Evolutionary conservation across 1,140 invertebrate species (phyloP).

Genomic region (Pogonomyrmex barbatus): DNA sequence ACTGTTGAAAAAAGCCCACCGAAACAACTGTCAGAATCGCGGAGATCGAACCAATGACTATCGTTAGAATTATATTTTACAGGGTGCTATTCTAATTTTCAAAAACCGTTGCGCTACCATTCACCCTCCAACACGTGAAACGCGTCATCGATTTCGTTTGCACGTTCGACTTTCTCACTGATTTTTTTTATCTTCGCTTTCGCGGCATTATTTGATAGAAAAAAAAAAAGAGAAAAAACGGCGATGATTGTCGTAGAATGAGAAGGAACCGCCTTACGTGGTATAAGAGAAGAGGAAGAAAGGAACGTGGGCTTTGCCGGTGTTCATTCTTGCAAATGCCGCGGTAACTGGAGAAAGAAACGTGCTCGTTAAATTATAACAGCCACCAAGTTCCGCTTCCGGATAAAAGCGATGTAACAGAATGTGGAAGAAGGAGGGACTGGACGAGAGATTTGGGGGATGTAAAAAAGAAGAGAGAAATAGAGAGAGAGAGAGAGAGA

Average conservation of each 20-base stretch:
- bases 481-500: background rate
- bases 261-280: conserved; percentile 39
- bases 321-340: conserved; percentile 44
- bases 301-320: conserved; percentile 19
- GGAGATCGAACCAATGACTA: conserved; percentile 49
- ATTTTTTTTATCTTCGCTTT: conserved; percentile 33
- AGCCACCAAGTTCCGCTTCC: conserved; percentile 72
- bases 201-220: conserved; percentile 9
- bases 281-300: conserved; percentile 48
- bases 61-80: conserved; percentile 51
- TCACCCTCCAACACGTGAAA: conserved; percentile 48
- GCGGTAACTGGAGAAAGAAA: conserved; percentile 70
- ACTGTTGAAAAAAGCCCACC: background rate
- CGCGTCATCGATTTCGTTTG: conserved; percentile 39
- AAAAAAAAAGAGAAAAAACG: conserved; percentile 8
- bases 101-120: conserved; percentile 32
- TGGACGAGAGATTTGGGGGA: background rate
- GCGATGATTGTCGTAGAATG: conserved; percentile 36
- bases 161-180: conserved; percentile 51
- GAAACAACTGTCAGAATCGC: conserved; percentile 13
- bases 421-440: conserved; percentile 60
- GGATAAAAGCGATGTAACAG: conserved; percentile 67
- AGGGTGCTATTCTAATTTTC: conserved; percentile 67
- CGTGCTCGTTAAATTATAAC: conserved; percentile 79
- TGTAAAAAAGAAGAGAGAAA: background rate